These are phyloP conservation scores for Aphelinus certus DNA, from an alignment of 1,140 invertebrate species.

Conservation along the genomic window DNA sequence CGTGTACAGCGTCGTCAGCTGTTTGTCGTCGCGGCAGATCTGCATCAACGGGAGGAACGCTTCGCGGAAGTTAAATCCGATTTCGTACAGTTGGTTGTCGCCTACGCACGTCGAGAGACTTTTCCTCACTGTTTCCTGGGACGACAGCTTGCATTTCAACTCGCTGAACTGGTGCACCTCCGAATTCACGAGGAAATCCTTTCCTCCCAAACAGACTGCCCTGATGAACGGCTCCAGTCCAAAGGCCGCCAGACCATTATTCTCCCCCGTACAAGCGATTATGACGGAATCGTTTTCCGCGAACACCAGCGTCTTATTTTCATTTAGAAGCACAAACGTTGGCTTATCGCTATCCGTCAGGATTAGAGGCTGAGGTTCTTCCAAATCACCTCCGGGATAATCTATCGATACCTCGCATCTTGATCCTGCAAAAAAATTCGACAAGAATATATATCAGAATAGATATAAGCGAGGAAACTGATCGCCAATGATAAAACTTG, in stretches of 20 bases:
- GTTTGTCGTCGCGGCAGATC: slow-evolving; percentile 61
- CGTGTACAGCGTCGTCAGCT: slow-evolving; percentile 59
- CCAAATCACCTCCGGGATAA: slow-evolving; percentile 46
- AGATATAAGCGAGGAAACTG: no score
- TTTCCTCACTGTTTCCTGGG: slow-evolving; percentile 4
- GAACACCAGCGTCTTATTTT: slow-evolving; percentile 20
- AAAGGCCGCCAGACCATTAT: slow-evolving; percentile 43
- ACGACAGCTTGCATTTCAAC: slow-evolving; percentile 16
- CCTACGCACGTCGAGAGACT: neutral
- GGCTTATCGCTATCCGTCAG: slow-evolving; percentile 28
- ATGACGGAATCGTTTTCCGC: slow-evolving; percentile 35
- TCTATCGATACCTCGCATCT: slow-evolving; percentile 44
- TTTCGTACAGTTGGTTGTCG: slow-evolving; percentile 31
- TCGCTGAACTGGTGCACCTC: slow-evolving; percentile 2
- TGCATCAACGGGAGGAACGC: slow-evolving; percentile 58
- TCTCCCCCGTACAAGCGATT: slow-evolving; percentile 48
- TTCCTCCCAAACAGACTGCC: slow-evolving; percentile 41
- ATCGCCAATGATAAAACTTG: no score
- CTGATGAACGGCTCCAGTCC: neutral
- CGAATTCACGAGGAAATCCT: slow-evolving; percentile 41
- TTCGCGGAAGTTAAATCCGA: slow-evolving; percentile 47
- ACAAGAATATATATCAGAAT: no score
- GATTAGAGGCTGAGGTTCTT: slow-evolving; percentile 50
- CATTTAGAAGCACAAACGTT: slow-evolving; percentile 43
- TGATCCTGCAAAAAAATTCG: no score